Base-by-base conservation (phyloP, 2,797 vertebrate genomes). In the Carcharodon carcharias region DNA sequence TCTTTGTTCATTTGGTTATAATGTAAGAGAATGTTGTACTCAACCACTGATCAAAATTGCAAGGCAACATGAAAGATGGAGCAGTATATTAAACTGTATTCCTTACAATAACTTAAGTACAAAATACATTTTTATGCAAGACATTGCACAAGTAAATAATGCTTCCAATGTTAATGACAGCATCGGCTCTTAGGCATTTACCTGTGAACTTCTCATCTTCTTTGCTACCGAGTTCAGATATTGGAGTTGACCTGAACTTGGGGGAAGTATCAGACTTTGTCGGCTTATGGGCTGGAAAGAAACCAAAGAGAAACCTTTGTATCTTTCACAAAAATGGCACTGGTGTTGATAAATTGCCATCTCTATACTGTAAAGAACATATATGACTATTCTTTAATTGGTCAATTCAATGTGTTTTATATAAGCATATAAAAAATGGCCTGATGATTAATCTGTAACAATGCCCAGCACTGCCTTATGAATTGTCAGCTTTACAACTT, bases 191-290 rank as follows among this genome's bases (percentile, higher is more conserved):
- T 65, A 71, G 26, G n/a, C 21, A 93, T 71, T 71, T 95, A 95
- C 69, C 69, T 95, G 67, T n/a, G 26, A 95, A 35, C 54, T 95
- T 31, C 45, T 95, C 14, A 71, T 95, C 94, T 54, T 95, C 45
- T 77, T 35, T 95, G 26, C 77, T 95, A 77, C 54, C 69, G 67
- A 58, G 50, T 58, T 95, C 94, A 77, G 94, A 95, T 50, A 67
- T 14, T 95, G 93, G 26, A 77, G 69, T 54, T 56, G 45, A 71
- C 56, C 69, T 95, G 50, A 77, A 77, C 65, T 35, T 35, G 14
- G 3, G 93, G 12, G 93, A 26, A 95, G 67, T 95, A 9, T 95
- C 94, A 56, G 94, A 69, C 3, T 71, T 58, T 95, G 94, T 28
- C 16, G 14, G 16, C 50, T 31, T 58, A 77, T 54, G 69, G 50